These are phyloP conservation scores for Embidobia sp. DNA, from an alignment of 2,888 invertebrate species.

Conservation along the genomic window DNA sequence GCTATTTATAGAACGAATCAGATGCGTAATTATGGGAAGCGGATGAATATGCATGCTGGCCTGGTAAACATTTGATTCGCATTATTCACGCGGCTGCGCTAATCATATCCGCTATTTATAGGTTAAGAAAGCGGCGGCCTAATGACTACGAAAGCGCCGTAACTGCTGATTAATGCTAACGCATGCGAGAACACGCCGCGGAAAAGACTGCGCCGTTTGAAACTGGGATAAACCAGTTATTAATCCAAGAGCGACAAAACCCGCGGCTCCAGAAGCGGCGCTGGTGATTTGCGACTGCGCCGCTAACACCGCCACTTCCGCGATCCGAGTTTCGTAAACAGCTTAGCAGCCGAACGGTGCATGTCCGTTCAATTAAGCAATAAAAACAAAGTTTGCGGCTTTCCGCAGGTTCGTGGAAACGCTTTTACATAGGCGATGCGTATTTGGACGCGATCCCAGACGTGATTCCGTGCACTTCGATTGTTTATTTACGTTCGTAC, in stretches of 20 bases:
- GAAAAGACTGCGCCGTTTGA: too few relatives aligned
- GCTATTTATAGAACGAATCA: background rate
- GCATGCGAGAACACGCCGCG: background rate
- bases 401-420: slow-evolving; percentile 32
- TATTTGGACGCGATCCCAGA: slow-evolving; percentile 49
- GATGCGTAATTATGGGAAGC: slow-evolving; percentile 1
- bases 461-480: slow-evolving; percentile 3
- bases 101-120: background rate
- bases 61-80: background rate
- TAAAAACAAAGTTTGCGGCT: slow-evolving; percentile 19
- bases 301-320: too few relatives aligned
- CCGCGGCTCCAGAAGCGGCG: background rate
- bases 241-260: too few relatives aligned
- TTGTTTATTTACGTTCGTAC: slow-evolving; percentile 44
- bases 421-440: slow-evolving; percentile 36
- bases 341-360: slow-evolving; percentile 5
- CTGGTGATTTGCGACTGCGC: too few relatives aligned
- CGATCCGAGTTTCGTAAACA: slow-evolving; percentile 2
- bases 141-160: background rate
- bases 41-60: slow-evolving; percentile 21
- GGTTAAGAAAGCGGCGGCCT: slow-evolving; percentile 17
- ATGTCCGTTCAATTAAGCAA: slow-evolving; percentile 37
- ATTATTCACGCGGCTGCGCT: background rate
- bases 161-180: background rate
- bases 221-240: too few relatives aligned